Conservation (phyloP, 2,113 vertebrate species). For the Probosciger aterrimus region DNA sequence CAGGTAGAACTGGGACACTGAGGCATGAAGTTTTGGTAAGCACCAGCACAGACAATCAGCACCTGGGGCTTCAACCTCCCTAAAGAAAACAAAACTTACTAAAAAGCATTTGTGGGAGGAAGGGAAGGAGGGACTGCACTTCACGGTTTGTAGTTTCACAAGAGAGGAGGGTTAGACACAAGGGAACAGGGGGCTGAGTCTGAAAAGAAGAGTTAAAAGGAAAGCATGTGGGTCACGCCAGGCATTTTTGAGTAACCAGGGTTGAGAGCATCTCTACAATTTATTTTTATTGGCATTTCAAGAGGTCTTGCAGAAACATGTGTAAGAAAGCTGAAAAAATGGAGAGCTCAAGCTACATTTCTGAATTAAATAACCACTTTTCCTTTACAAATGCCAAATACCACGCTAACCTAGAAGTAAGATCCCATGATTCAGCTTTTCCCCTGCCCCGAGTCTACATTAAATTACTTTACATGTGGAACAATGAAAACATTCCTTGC, state of each 20-base stretch:
- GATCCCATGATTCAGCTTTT: neutral
- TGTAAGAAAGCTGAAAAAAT: neutral
- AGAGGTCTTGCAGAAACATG: neutral
- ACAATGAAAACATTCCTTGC: neutral
- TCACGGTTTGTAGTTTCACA: neutral
- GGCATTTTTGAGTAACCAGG: neutral
- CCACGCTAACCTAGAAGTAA: neutral
- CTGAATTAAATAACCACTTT: neutral
- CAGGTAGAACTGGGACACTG: neutral
- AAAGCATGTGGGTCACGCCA: neutral
- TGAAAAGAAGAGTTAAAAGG: neutral
- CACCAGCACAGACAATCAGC: neutral
- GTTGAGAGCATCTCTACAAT: neutral
- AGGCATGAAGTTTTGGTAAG: neutral
- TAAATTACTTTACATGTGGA: neutral
- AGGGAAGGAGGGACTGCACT: neutral
- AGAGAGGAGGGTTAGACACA: neutral
- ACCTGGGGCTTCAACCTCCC: neutral
- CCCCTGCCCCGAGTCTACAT: neutral
- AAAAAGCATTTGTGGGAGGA: neutral
- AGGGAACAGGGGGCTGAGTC: neutral
- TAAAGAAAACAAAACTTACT: neutral
- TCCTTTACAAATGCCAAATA: neutral
- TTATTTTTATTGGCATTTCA: neutral
- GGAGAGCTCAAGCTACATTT: neutral